Base-by-base conservation (phyloP, 2,797 vertebrate species). In the Cryptoblepharus egeriae region DNA sequence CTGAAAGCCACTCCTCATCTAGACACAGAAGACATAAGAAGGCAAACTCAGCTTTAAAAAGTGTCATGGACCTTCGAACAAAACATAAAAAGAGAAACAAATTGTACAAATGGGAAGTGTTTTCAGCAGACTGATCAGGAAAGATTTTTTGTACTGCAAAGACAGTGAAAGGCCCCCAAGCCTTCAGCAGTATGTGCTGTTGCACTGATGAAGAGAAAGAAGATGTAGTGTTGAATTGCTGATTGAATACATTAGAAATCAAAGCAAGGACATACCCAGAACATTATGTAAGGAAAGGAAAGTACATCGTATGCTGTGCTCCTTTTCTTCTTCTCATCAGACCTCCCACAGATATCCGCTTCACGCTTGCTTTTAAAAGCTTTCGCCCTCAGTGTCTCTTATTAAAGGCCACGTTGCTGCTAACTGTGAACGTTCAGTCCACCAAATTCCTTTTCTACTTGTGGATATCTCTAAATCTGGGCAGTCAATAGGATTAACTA, bases 161-260 rank as follows among this genome's bases (percentile, higher is more conserved):
- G 10, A 5, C 20, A 88, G 57, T 81, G 78, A 91, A 92, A 91
- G 80, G 61, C 74, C 87, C 72, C 58, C 71, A 77, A 87, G 82
- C 81, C 77, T 87, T 91, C 58, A 86, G 52, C 74, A 61, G 39
- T 61, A 74, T 61, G 32, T 80, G 60, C 80, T 90, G 70, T 80
- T 78, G 55, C 78, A 37, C 45, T 80, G 64, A 88, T 82, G 75
- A 93, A 91, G 67, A 49, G 73, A 92, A 93, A 90, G 88, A 85
- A 84, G 77, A 88, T 81, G 30, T 32, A 82, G 45, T 55, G 74
- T 88, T 93, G 74, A 88, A 80, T 80, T 88, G 82, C 82, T 92
- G 58, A 42, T 93, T 75, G 83, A 93, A 91, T 85, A 88, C 57
- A 90, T 89, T 88, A 92, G 86, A 81, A 89, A 84, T 92, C 89